Conservation (phyloP, 1,140 invertebrate species). For the Cephus cinctus region DNA sequence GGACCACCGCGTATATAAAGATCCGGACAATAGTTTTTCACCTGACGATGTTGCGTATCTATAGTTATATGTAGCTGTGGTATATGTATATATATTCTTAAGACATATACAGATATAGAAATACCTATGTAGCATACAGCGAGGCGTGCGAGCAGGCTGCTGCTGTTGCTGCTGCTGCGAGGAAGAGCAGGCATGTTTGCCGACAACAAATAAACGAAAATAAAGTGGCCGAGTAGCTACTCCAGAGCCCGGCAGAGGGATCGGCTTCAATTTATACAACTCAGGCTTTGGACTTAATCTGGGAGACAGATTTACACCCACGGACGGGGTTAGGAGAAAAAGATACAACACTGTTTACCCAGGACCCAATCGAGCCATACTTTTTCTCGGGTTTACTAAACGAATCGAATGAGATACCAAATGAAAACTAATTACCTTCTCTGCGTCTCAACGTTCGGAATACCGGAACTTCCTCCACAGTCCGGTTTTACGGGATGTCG, state of each 20-base stretch:
- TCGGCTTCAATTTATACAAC: slow-evolving; percentile 44
- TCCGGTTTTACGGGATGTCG: too few relatives aligned
- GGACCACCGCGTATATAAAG: too few relatives aligned
- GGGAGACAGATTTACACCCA: slow-evolving; percentile 43
- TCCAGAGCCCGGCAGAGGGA: slow-evolving; percentile 29
- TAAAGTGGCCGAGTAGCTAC: slow-evolving; percentile 36
- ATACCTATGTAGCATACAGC: slow-evolving; percentile 15
- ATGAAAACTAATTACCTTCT: slow-evolving; percentile 34
- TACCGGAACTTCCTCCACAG: too few relatives aligned
- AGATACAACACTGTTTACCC: slow-evolving; percentile 25
- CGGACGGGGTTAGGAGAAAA: slow-evolving; percentile 25
- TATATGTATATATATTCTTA: too few relatives aligned
- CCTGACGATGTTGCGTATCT: too few relatives aligned
- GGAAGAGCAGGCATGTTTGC: slow-evolving; percentile 34
- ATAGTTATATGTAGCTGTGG: too few relatives aligned
- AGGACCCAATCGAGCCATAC: slow-evolving; percentile 6
- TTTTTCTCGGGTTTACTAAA: slow-evolving; percentile 19
- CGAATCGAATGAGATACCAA: slow-evolving; percentile 24
- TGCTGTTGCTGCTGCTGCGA: slow-evolving; percentile 11
- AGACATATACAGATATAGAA: slow-evolving; percentile 7
- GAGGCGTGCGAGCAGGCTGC: slow-evolving; percentile 25
- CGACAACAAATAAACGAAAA: slow-evolving; percentile 43
- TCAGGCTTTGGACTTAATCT: slow-evolving; percentile 42
- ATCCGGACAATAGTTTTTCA: too few relatives aligned
- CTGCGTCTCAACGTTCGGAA: too few relatives aligned